Evolutionary conservation across 1,140 invertebrate genomes (phyloP).

Genomic region (Lepidurus couesii): DNA sequence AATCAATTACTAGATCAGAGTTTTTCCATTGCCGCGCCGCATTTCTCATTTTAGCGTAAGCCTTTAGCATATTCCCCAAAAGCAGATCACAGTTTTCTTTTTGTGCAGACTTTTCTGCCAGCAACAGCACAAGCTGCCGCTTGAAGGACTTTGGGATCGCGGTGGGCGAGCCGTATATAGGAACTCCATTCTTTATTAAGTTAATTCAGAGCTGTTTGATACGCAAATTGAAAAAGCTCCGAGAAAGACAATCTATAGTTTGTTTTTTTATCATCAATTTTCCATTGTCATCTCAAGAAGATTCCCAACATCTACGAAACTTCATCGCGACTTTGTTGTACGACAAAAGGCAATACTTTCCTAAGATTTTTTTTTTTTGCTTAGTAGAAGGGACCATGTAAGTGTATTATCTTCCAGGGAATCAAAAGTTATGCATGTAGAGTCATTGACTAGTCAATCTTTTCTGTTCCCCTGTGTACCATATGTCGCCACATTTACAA

Average conservation of each 20-base stretch:
- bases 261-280: background rate
- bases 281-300: background rate
- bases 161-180: background rate
- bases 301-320: no score
- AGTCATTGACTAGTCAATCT: background rate
- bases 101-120: background rate
- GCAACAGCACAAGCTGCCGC: background rate
- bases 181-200: background rate
- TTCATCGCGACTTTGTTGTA: no score
- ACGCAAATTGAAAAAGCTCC: background rate
- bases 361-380: background rate
- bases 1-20: no score
- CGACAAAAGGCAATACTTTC: background rate
- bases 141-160: background rate
- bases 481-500: background rate
- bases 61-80: background rate
- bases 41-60: no score
- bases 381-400: background rate
- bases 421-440: background rate
- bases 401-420: background rate
- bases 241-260: background rate
- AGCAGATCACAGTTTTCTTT: background rate
- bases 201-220: background rate
- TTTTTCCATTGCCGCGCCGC: no score
- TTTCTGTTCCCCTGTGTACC: background rate